Base-by-base conservation (phyloP, 2,888 invertebrate genomes). In the Morinoia aosen region DNA sequence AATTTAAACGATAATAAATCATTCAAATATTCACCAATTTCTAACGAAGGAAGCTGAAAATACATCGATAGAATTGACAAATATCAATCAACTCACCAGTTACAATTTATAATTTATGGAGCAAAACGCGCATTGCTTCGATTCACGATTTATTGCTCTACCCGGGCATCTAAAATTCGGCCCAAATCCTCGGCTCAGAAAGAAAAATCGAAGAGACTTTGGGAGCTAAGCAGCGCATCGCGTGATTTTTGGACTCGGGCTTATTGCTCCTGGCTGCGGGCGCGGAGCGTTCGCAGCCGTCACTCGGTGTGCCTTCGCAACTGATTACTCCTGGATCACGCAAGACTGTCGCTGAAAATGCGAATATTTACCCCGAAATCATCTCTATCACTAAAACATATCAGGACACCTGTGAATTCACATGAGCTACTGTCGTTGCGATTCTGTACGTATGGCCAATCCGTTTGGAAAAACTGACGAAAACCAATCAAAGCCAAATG, bases 181-280 rank as follows among this genome's bases (percentile, higher is more conserved):
- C 76, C 25, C 25, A 19, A 76, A 76, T 76, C 76, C 76, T 16
- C 76, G 10, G 76, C 76, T 76, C 25, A 76, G 76, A 33, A 76
- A 76, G 76, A 76, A 76, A 76, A 76, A 76, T 76, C 76, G 76
- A 76, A 76, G 76, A 76, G 76, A 76, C 16, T 76, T 76, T 76
- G 19, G 76, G 19, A 76, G 76, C 76, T 33, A 10, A 33, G 76
- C 76, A 76, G 33, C 76, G 76, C 33, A 25, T 76, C 76, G 76
- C 25, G 76, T 76, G 19, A 76, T 33, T 76, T 76, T 76, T 76
- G 76, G 76, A 33, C 33, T 76, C 25, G 16, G 76, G 76, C 76
- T 19, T 76, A 33, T 33, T 76, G 76, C 76, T 2, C 2, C 76
- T 76, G 16, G 10, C 76, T 33, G 8, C 48, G 48, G 48, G 33